Evolutionary conservation across 2,113 vertebrate species (phyloP), one percentile per base, ranked within the genome.

Genomic region (Seriola quinqueradiata): DNA sequence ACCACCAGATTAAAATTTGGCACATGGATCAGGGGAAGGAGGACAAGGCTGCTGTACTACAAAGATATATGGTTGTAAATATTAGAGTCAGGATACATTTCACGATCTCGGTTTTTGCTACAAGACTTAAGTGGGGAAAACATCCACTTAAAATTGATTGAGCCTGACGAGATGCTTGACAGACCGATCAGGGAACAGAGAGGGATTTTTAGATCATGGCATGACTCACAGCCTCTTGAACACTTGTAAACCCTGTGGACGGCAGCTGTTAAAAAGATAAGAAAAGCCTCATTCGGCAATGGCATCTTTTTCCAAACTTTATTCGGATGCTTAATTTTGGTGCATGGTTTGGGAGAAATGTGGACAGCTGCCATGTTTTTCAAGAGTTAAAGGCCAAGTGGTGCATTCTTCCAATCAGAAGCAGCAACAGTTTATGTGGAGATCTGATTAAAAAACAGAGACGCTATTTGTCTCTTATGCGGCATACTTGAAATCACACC

Each of bases 151-250:
- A 5, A 70, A 28, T 4, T 58, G 58, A 73, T 9, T 44, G 38
- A 70, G n/a, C 16, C 36, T 76, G 70, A 82, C 55, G 36, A 25
- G n/a, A 77, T 46, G 46, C 59, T 44, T 34, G 32, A 73, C 42
- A 50, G 44, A 58, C 11, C 10, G 58, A 38, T 25, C 60, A 19
- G 4, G 34, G 28, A 48, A 48, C 25, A 10, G 23, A 38, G 21
- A 50, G 13, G 6, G 4, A 44, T 17, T 44, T 73, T 28, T 36
- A 16, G 34, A 34, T 10, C 44, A 67, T n/a, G 4, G 4, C 46
- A 48, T 21, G 50, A 52, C 50, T 52, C 50, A 21, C 8, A 5
- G 46, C 46, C 48, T 71, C 59, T 36, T 25, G 2, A 34, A 60
- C 58, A 75, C 16, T n/a, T n/a, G 4, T 8, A 65, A 76, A 61